Conservation (phyloP, 2,888 invertebrate species). For the Lymantria monacha region DNA sequence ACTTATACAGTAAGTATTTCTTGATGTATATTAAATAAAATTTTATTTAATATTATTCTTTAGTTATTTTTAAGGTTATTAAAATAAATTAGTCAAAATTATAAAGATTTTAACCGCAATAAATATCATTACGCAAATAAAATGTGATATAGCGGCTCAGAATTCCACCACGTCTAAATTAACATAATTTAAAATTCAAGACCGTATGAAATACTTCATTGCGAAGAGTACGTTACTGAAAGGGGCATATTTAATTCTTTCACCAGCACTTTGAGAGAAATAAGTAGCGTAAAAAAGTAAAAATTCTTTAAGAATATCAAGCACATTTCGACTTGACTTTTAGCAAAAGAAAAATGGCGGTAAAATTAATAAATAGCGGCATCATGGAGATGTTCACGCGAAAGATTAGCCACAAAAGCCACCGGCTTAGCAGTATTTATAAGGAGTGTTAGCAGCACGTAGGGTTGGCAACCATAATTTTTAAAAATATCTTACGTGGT, state of each 20-base stretch:
- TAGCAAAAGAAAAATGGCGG: slow-evolving; percentile 68
- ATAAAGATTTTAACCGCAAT: neutral
- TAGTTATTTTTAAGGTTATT: too few relatives aligned
- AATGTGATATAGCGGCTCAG: slow-evolving; percentile 38
- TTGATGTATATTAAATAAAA: too few relatives aligned
- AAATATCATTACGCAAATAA: slow-evolving; percentile 38
- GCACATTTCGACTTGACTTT: slow-evolving; percentile 68
- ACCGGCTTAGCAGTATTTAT: slow-evolving; percentile 79
- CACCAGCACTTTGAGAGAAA: slow-evolving; percentile 49
- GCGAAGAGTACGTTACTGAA: slow-evolving; percentile 58
- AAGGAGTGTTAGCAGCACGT: slow-evolving; percentile 74
- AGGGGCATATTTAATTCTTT: slow-evolving; percentile 68
- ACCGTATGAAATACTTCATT: slow-evolving; percentile 64
- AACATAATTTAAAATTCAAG: slow-evolving; percentile 70
- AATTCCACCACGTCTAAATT: slow-evolving; percentile 50
- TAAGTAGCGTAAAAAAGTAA: slow-evolving; percentile 34
- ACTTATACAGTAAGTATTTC: too few relatives aligned
- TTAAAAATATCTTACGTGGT: too few relatives aligned
- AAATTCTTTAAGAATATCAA: slow-evolving; percentile 61
- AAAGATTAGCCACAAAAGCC: slow-evolving; percentile 81
- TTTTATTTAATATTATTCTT: too few relatives aligned
- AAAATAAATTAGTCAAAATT: too few relatives aligned
- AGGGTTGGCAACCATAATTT: slow-evolving; percentile 47
- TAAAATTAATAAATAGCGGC: slow-evolving; percentile 78
- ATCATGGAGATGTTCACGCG: slow-evolving; percentile 79